Conservation (phyloP, 2,797 vertebrate genomes). For the Masticophis lateralis region DNA sequence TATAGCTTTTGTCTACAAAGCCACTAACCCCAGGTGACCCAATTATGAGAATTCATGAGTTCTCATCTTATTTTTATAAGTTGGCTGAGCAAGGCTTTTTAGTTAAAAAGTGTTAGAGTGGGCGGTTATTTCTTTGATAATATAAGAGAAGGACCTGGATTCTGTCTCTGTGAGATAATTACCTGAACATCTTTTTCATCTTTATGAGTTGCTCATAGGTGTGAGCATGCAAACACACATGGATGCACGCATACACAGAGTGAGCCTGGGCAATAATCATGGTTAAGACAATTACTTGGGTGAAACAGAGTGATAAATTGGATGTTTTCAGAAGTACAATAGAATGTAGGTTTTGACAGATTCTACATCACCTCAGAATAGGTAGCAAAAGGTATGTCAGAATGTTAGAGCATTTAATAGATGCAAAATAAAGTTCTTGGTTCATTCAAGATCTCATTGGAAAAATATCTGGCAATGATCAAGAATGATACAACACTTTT, state of each 20-base stretch:
- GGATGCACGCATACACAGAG: not conserved
- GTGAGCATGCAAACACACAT: not conserved
- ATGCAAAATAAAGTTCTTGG: not conserved
- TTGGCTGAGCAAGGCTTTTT: constrained; percentile 31
- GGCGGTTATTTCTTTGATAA: constrained; percentile 20
- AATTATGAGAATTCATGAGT: constrained; percentile 53
- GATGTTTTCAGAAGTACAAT: not conserved
- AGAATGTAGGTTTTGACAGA: not conserved
- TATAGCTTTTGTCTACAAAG: constrained; percentile 64
- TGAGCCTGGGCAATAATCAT: not conserved
- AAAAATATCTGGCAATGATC: not conserved
- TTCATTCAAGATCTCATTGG: not conserved
- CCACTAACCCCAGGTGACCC: constrained; percentile 59
- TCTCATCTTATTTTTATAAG: constrained; percentile 54
- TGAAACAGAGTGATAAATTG: not conserved
- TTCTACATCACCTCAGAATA: not conserved
- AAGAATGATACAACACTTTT: not conserved
- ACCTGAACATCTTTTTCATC: not conserved
- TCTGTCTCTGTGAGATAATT: not conserved
- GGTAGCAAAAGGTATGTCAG: not conserved
- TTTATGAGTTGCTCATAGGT: not conserved
- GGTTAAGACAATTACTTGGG: not conserved
- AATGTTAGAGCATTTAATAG: not conserved
- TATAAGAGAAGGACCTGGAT: not conserved
- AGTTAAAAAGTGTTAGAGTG: constrained; percentile 43